Base-by-base conservation (phyloP, 2,797 vertebrate genomes). In the Parotocinclus haroldoi region DNA sequence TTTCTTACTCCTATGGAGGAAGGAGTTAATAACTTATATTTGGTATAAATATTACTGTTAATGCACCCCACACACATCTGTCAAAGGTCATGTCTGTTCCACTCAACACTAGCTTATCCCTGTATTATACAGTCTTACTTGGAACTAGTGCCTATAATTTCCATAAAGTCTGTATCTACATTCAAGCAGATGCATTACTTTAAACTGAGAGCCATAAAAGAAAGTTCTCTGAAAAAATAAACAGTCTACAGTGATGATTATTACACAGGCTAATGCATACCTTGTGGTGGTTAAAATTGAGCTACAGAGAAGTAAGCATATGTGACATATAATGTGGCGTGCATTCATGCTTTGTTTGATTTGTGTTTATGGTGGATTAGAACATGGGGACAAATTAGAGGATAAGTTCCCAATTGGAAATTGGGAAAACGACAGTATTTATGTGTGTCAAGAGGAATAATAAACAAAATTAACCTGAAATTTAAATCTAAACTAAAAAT, bases 1-100 rank as follows among this genome's bases (percentile, higher is more conserved):
- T 42, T 51, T 36, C 46, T 54, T 36, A 70, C 62, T 42, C 19
- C 46, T 70, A 40, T 36, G 13, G 14, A 42, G 59, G 54, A 52
- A 42, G 11, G n/a, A 45, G 57, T 53, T 48, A 10, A 45, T 17
- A 14, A 3, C 3, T 1, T 18, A 51, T 13, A 16, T 17, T 16
- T 18, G 16, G 17, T 18, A 9, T 16, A 14, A 51, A 14, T 6
- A 51, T 16, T 11, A 46, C n/a, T n/a, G 45, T 46, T 16, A 50
- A n/a, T 50, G 14, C 48, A 50, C 7, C 7, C 68, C 44, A 36
- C 56, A 40, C 44, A 36, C 56, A 40, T 70, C 37, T 61, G 54
- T 50, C 48, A 50, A 50, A 50, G 48, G 7, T 50, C 13, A 50
- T 50, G 14, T 50, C 14, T 6, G 8, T 16, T 50, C 48, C 17